These are phyloP conservation scores for Andrena flavipes DNA, from an alignment of 2,888 invertebrate species.

Conservation along the genomic window DNA sequence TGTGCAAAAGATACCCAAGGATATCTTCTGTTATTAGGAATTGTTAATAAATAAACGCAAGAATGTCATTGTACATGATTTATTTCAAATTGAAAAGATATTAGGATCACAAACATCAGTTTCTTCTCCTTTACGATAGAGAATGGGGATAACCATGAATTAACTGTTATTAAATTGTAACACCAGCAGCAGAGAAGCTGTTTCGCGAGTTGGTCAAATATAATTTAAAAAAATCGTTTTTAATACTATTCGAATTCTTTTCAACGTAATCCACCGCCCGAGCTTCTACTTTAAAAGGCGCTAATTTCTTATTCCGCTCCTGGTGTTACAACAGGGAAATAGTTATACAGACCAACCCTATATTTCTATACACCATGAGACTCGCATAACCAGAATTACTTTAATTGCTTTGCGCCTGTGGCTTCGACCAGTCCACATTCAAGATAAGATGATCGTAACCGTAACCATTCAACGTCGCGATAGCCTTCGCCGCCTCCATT, in stretches of 20 bases:
- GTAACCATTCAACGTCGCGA: constrained; percentile 94
- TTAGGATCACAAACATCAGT: constrained; percentile 37
- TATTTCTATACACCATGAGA: constrained; percentile 4
- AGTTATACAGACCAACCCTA: not conserved
- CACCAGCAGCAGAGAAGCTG: constrained; percentile 18
- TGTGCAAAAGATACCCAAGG: not conserved
- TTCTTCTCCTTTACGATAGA: constrained; percentile 5
- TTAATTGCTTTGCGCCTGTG: constrained; percentile 85
- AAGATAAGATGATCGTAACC: constrained; percentile 99
- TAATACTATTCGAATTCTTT: not conserved
- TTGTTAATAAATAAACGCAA: constrained; percentile 12
- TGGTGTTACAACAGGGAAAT: constrained; percentile 19
- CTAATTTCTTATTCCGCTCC: not conserved
- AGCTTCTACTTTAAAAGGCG: not conserved
- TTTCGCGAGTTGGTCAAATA: not conserved
- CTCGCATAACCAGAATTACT: constrained; percentile 20
- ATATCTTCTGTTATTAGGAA: not conserved
- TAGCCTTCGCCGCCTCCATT: constrained; percentile 96
- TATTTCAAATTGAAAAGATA: constrained; percentile 49
- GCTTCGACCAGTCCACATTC: constrained; percentile 99
- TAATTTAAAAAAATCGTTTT: constrained; percentile 11
- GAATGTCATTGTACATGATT: constrained; percentile 22
- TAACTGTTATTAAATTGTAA: constrained; percentile 21
- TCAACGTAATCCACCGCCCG: not conserved
- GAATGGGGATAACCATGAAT: constrained; percentile 15